A percentile compares a stretch with the other conserved stretches of the same genome.
phyloP scores from a whole-genome alignment of 2,113 vertebrate genomes.

The Phocoena sinus region DNA sequence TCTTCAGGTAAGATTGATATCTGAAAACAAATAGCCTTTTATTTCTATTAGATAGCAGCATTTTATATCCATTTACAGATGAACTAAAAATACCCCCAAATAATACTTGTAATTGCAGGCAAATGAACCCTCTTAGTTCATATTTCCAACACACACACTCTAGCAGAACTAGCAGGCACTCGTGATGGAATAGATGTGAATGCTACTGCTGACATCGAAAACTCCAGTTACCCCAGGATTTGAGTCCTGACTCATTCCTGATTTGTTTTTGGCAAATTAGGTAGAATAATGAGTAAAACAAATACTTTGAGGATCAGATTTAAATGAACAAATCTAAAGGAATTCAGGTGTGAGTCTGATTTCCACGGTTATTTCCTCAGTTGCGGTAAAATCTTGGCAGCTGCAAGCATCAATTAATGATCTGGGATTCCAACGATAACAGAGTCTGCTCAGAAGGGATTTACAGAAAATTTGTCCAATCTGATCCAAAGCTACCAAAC shows the following conservation, averaged over 20 bases:
- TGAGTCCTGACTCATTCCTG: slow-evolving; percentile 31
- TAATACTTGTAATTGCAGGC: neutral
- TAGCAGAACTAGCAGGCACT: neutral
- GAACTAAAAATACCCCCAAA: neutral
- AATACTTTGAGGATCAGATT: slow-evolving; percentile 60
- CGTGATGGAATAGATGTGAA: neutral
- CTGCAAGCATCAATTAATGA: slow-evolving; percentile 46
- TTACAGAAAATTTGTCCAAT: slow-evolving; percentile 36
- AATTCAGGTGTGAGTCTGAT: slow-evolving; percentile 59
- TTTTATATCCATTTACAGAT: neutral
- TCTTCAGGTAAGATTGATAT: neutral
- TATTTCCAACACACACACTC: neutral
- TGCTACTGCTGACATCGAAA: neutral
- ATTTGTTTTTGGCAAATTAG: slow-evolving; percentile 61
- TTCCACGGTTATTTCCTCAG: slow-evolving; percentile 44
- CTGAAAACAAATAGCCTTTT: neutral
- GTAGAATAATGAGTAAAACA: slow-evolving; percentile 60
- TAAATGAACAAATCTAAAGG: slow-evolving; percentile 55
- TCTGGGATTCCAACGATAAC: slow-evolving; percentile 60
- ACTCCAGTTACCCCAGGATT: slow-evolving; percentile 18
- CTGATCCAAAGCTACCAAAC: slow-evolving; percentile 63
- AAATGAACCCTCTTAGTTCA: neutral
- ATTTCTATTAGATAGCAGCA: neutral
- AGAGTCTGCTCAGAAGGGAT: slow-evolving; percentile 26
- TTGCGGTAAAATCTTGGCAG: slow-evolving; percentile 61